These are phyloP conservation scores for Halcyon leucocephala DNA, from an alignment of 2,797 vertebrate genomes.

Conservation along the genomic window DNA sequence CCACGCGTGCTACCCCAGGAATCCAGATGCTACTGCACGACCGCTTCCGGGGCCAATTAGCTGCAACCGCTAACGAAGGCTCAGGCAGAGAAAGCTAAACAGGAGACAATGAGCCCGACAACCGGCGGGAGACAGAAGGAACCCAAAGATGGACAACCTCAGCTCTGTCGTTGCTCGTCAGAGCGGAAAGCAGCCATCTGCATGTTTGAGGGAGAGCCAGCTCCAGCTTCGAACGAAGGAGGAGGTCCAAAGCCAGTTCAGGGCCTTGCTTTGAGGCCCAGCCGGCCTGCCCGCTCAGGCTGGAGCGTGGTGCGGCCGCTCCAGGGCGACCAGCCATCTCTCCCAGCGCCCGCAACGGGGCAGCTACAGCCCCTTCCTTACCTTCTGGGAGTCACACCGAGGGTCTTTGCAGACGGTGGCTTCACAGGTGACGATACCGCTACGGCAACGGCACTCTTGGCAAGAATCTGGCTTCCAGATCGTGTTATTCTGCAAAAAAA, in stretches of 20 bases:
- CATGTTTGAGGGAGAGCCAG: neutral
- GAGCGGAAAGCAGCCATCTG: slow-evolving; percentile 38
- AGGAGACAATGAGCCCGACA: slow-evolving; percentile 8
- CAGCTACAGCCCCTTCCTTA: slow-evolving; percentile 63
- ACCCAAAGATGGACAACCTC: neutral
- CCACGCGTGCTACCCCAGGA: neutral
- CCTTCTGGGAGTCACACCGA: slow-evolving; percentile 88
- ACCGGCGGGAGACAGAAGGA: neutral
- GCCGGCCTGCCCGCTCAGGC: neutral
- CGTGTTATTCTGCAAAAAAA: slow-evolving; percentile 86
- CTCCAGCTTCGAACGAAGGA: neutral
- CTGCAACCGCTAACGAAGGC: slow-evolving; percentile 12
- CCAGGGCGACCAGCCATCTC: neutral
- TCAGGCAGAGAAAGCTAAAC: slow-evolving; percentile 1
- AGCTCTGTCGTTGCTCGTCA: slow-evolving; percentile 17
- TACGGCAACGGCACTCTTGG: slow-evolving; percentile 86
- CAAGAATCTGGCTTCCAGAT: slow-evolving; percentile 90
- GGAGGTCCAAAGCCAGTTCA: neutral
- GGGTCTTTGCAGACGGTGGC: slow-evolving; percentile 83
- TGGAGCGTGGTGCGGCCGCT: accelerated
- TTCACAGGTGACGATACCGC: slow-evolving; percentile 84
- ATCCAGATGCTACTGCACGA: slow-evolving; percentile 26
- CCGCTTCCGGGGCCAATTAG: slow-evolving; percentile 31
- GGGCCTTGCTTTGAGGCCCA: neutral
- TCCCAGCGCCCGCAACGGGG: neutral